Conservation (phyloP, 2,113 vertebrate genomes). For the Hippopotamus amphibius region DNA sequence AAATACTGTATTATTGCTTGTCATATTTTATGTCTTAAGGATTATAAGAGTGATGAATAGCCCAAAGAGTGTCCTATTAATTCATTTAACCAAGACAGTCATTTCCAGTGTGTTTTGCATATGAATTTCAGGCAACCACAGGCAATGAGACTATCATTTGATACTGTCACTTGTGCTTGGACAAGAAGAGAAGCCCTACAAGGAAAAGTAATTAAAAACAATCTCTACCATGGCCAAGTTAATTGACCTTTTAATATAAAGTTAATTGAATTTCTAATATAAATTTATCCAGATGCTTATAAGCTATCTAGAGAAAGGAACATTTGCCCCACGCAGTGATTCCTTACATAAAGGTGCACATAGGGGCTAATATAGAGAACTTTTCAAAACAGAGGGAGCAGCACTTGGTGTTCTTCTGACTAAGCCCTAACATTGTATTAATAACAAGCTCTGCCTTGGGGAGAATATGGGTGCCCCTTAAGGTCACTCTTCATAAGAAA, state of each 20-base stretch:
- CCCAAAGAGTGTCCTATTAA: slow-evolving; percentile 40
- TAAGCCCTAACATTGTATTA: background rate
- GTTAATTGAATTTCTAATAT: slow-evolving; percentile 78
- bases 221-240: slow-evolving; percentile 63
- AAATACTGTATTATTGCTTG: slow-evolving; percentile 44
- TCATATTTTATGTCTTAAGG: slow-evolving; percentile 28
- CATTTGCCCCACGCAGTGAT: background rate
- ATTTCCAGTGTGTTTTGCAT: slow-evolving; percentile 62
- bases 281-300: slow-evolving; percentile 74
- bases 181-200: slow-evolving; percentile 58
- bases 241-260: slow-evolving; percentile 80
- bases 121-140: slow-evolving; percentile 49
- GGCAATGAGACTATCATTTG: slow-evolving; percentile 53
- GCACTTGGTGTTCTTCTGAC: background rate
- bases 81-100: slow-evolving; percentile 43
- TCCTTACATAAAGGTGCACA: slow-evolving; percentile 51
- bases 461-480: background rate
- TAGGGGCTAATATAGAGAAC: slow-evolving; percentile 42
- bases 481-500: slow-evolving; percentile 35
- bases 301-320: slow-evolving; percentile 62
- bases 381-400: slow-evolving; percentile 35
- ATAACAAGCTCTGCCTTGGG: background rate
- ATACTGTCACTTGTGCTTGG: slow-evolving; percentile 61
- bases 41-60: slow-evolving; percentile 51
- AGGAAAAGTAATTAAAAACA: slow-evolving; percentile 78